phyloP scores from a whole-genome alignment of 1,140 invertebrate genomes.

The Dreissena rostriformis region DNA sequence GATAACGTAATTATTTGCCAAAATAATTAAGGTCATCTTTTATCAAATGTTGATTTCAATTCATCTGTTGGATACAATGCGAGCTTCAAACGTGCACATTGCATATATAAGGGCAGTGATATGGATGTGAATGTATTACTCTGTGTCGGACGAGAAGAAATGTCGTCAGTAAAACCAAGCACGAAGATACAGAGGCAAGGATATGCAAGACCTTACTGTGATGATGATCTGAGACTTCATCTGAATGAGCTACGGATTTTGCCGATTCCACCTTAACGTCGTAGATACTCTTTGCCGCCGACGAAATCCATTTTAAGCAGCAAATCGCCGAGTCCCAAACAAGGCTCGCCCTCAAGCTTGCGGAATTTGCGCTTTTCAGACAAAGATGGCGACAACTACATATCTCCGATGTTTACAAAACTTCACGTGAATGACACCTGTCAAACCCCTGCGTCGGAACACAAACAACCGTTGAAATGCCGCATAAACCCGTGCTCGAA shows the following conservation, averaged over 20 bases:
- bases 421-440: slow-evolving; percentile 29
- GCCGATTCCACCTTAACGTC: neutral
- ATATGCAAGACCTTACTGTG: too few relatives aligned
- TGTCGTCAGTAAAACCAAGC: too few relatives aligned
- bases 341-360: slow-evolving; percentile 20
- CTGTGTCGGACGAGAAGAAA: too few relatives aligned
- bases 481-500: neutral
- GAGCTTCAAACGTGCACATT: too few relatives aligned
- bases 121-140: too few relatives aligned
- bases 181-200: too few relatives aligned
- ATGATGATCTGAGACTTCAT: neutral
- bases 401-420: slow-evolving; percentile 12
- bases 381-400: slow-evolving; percentile 25
- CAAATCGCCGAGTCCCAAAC: slow-evolving; percentile 23
- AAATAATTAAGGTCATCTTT: too few relatives aligned
- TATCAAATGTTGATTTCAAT: too few relatives aligned
- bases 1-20: too few relatives aligned
- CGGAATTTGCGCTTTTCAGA: slow-evolving; percentile 39
- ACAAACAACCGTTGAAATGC: neutral
- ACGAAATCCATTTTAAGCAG: slow-evolving; percentile 36
- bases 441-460: neutral
- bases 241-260: neutral
- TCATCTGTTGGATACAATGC: too few relatives aligned
- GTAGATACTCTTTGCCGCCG: neutral
- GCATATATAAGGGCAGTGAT: too few relatives aligned